Evolutionary conservation across 2,888 invertebrate genomes (phyloP).

Genomic region (Hydroisotoma schaefferi): DNA sequence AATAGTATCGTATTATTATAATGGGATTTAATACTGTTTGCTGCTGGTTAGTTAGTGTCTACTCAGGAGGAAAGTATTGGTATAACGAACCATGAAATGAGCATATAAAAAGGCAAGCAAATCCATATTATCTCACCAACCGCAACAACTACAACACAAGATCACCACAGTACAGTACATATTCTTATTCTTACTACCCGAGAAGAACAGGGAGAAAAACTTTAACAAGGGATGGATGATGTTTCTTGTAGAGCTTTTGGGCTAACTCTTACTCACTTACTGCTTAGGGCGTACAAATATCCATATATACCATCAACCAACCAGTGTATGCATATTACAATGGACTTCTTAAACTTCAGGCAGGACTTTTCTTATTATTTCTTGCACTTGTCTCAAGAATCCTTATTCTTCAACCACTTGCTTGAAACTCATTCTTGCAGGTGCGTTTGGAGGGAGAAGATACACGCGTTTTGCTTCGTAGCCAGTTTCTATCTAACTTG

Average conservation of each 20-base stretch:
- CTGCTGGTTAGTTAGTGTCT: not conserved
- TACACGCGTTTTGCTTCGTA: too few relatives aligned
- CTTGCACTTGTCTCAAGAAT: slow-evolving; percentile 2
- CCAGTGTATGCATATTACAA: too few relatives aligned
- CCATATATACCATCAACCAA: too few relatives aligned
- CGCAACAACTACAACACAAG: too few relatives aligned
- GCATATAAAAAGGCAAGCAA: slow-evolving; percentile 2
- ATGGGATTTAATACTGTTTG: not conserved
- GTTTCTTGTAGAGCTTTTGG: too few relatives aligned
- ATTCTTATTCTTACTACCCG: too few relatives aligned
- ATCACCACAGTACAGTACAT: too few relatives aligned
- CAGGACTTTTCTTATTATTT: too few relatives aligned
- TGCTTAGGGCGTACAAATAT: too few relatives aligned
- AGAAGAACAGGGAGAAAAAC: not conserved
- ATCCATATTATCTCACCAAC: slow-evolving; percentile 5
- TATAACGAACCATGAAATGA: slow-evolving; percentile 11
- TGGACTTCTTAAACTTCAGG: too few relatives aligned
- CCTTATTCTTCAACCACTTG: slow-evolving; percentile 12
- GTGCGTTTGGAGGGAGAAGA: slow-evolving; percentile 10
- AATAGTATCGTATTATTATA: not conserved
- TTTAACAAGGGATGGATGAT: not conserved
- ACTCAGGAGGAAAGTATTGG: slow-evolving; percentile 8
- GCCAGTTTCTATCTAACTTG: too few relatives aligned
- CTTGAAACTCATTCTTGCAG: slow-evolving; percentile 12
- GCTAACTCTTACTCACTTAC: too few relatives aligned